Conservation (phyloP, 1,140 invertebrate genomes). For the Diachasmimorpha longicaudata region DNA sequence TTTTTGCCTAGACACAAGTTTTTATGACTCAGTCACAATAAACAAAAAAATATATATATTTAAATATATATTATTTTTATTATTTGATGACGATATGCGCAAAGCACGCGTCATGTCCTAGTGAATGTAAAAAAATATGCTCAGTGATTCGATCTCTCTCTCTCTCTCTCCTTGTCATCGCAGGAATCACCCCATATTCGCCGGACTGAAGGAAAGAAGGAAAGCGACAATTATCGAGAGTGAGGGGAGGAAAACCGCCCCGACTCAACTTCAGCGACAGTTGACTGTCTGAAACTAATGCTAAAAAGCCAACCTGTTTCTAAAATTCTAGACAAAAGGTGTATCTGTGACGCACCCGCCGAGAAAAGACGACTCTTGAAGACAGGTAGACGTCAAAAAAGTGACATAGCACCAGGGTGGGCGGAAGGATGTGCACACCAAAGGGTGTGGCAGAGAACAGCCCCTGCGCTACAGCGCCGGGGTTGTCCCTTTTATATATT, state of each 20-base stretch:
- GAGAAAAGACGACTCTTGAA: neutral
- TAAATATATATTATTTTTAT: no score
- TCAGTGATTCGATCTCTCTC: neutral
- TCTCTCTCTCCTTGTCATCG: neutral
- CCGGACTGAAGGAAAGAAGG: neutral
- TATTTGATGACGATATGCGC: no score
- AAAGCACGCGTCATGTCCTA: no score
- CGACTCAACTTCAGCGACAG: neutral
- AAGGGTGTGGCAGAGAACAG: slow-evolving; percentile 14
- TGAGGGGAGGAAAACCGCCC: neutral
- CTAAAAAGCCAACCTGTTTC: neutral
- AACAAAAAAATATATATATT: no score
- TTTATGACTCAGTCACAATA: no score
- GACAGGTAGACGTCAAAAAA: neutral
- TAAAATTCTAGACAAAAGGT: neutral
- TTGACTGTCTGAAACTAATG: neutral
- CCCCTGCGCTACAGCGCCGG: neutral
- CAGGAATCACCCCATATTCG: neutral
- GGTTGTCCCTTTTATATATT: neutral
- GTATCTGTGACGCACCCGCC: neutral
- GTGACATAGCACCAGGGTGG: neutral
- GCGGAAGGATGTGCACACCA: slow-evolving; percentile 8
- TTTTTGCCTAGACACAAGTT: no score
- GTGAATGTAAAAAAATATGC: no score
- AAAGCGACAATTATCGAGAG: neutral